Conservation (phyloP, 2,888 invertebrate species). For the Parnassius orleans region DNA sequence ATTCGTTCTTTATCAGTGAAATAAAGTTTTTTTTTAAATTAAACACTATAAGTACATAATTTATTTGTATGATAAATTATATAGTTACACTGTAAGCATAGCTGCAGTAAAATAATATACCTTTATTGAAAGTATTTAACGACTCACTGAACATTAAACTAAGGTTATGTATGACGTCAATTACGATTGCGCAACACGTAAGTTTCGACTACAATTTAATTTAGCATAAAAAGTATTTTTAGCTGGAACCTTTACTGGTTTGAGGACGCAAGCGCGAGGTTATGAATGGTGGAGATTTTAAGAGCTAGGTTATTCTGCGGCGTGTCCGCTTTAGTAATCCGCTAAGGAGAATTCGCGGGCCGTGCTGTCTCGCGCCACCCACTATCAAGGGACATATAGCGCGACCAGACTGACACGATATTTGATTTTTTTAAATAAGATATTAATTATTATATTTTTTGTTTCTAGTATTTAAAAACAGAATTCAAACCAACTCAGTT, state of each 20-base stretch:
- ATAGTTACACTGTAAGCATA: neutral
- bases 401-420: constrained; percentile 28
- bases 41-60: neutral
- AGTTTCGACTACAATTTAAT: constrained; percentile 19
- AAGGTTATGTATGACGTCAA: constrained; percentile 12
- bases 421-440: constrained; percentile 6
- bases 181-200: neutral
- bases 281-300: constrained; percentile 27
- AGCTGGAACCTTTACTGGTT: constrained; percentile 16
- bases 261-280: constrained; percentile 25
- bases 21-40: neutral
- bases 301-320: constrained; percentile 35
- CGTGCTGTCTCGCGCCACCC: constrained; percentile 29
- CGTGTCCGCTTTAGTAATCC: constrained; percentile 39
- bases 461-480: too few species aligned
- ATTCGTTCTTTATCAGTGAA: neutral
- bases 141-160: neutral
- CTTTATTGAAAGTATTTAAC: too few species aligned
- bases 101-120: neutral
- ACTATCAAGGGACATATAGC: constrained; percentile 27
- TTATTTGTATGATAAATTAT: neutral
- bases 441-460: too few species aligned
- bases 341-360: constrained; percentile 31
- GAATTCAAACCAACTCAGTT: too few species aligned
- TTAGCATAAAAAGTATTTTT: constrained; percentile 18